Conservation (phyloP, 2,113 vertebrate species). For the Anser brachyrhynchus region DNA sequence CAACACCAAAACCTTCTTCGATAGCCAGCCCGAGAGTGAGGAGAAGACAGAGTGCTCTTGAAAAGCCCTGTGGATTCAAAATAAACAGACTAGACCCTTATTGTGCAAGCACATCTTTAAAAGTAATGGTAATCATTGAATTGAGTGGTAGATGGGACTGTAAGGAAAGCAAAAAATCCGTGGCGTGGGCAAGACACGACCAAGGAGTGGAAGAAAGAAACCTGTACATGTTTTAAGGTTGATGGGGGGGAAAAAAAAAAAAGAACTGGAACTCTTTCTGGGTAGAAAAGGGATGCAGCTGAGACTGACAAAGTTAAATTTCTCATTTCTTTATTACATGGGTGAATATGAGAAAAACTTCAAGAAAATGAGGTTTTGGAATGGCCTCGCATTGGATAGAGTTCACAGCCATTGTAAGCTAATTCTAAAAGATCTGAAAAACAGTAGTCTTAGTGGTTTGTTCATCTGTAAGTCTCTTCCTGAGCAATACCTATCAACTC, state of each 20-base stretch:
- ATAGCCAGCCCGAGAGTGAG: background rate
- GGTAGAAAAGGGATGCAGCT: background rate
- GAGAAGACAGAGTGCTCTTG: background rate
- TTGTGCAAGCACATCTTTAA: background rate
- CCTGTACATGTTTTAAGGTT: background rate
- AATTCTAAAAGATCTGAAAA: background rate
- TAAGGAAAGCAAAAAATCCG: background rate
- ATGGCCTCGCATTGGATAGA: background rate
- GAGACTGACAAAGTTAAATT: background rate
- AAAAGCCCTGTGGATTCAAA: background rate
- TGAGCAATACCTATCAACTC: background rate
- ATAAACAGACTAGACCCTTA: background rate
- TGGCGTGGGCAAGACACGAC: background rate
- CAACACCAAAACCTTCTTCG: background rate
- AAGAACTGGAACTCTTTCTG: accelerated
- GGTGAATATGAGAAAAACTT: background rate
- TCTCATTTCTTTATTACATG: background rate
- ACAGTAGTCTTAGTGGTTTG: background rate
- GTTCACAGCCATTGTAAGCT: background rate
- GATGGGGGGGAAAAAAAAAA: background rate
- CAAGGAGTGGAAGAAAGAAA: background rate
- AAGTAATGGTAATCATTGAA: background rate
- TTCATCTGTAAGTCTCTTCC: background rate
- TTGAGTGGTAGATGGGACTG: background rate
- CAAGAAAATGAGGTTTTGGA: background rate